Conservation (phyloP, 2,113 vertebrate species). For the Chloroceryle aenea region DNA sequence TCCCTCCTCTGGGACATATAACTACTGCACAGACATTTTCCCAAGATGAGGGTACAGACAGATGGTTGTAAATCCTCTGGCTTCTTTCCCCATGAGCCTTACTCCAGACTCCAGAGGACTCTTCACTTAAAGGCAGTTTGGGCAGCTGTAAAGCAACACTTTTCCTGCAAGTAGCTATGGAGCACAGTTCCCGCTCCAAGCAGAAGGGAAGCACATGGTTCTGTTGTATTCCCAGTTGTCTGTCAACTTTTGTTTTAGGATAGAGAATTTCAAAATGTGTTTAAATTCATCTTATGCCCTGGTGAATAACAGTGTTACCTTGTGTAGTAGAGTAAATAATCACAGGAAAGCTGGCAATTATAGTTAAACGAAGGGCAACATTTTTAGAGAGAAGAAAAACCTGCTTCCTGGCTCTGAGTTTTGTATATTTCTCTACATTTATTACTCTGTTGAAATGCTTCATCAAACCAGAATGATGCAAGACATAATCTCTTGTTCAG, state of each 20-base stretch:
- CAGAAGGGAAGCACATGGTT: constrained; percentile 47
- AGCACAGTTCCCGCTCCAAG: neutral
- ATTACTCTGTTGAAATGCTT: constrained; percentile 34
- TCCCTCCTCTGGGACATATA: neutral
- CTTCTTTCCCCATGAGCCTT: neutral
- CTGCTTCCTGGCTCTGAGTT: neutral
- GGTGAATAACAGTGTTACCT: constrained; percentile 1
- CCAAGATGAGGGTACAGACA: neutral
- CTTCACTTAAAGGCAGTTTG: neutral
- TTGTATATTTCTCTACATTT: constrained; percentile 55
- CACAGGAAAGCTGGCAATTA: constrained; percentile 24
- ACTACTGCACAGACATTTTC: constrained; percentile 12
- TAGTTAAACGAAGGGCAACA: neutral
- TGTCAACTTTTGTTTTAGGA: constrained; percentile 1
- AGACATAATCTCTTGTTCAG: constrained; percentile 36
- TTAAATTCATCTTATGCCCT: constrained; percentile 40
- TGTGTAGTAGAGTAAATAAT: constrained; percentile 49
- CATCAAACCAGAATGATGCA: constrained; percentile 27
- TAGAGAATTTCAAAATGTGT: constrained; percentile 34
- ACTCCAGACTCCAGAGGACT: neutral
- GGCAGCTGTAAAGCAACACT: neutral
- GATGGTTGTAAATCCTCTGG: constrained; percentile 46
- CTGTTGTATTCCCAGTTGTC: constrained; percentile 22
- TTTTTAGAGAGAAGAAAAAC: constrained; percentile 19
- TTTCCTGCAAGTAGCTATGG: neutral